Evolutionary conservation across 1,140 invertebrate genomes (phyloP).

Genomic region (Heterodera schachtii): DNA sequence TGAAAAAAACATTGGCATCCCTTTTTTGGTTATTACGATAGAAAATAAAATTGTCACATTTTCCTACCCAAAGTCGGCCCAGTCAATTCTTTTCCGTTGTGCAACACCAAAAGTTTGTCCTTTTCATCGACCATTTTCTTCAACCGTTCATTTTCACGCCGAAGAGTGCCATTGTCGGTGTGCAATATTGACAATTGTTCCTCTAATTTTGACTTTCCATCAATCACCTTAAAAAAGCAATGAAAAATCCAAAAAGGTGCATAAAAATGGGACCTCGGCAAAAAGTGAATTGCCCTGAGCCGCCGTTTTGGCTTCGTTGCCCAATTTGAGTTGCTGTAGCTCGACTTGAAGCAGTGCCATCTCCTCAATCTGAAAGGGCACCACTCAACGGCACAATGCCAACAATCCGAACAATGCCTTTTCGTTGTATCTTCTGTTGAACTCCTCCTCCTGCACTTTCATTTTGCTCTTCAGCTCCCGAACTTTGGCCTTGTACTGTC

Average conservation of each 20-base stretch:
- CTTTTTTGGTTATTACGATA: no score
- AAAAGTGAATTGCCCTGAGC: constrained; percentile 35
- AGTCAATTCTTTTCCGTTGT: constrained; percentile 15
- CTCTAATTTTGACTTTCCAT: constrained; percentile 31
- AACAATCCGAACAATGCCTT: neutral
- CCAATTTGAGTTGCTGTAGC: neutral
- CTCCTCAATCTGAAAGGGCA: neutral
- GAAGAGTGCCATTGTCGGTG: constrained; percentile 13
- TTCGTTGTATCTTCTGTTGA: neutral
- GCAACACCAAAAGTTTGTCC: neutral
- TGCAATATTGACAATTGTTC: constrained; percentile 23
- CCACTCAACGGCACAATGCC: neutral
- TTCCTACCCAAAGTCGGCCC: constrained; percentile 29
- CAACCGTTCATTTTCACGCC: neutral
- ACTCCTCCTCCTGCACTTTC: neutral
- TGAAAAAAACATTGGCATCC: no score
- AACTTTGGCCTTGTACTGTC: neutral
- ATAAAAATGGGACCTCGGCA: constrained; percentile 26
- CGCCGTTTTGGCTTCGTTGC: constrained; percentile 20
- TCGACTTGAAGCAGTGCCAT: neutral
- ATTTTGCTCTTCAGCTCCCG: neutral
- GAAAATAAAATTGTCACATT: no score
- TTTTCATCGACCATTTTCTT: constrained; percentile 26
- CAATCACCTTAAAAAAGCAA: constrained; percentile 26
- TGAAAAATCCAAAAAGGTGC: neutral